Evolutionary conservation across 2,888 invertebrate genomes (phyloP).

Genomic region (Trimorus sp.): DNA sequence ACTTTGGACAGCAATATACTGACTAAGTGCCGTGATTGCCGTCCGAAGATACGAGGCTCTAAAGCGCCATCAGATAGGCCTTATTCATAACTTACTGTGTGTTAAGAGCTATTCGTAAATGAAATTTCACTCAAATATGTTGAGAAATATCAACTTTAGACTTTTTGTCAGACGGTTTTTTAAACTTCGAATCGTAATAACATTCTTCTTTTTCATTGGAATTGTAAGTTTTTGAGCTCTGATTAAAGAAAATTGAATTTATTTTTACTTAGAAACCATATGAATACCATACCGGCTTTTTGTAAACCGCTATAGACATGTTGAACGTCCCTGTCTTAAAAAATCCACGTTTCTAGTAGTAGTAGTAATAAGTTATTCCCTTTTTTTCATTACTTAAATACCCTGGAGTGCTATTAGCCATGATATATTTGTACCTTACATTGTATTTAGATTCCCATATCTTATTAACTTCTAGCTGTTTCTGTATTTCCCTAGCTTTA

Average conservation of each 20-base stretch:
- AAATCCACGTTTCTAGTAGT: constrained; percentile 18
- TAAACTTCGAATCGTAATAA: no score
- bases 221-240: not conserved
- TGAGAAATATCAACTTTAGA: no score
- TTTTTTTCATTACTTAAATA: not conserved
- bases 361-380: no score
- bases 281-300: constrained; percentile 10
- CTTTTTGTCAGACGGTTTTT: no score
- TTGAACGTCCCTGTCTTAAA: constrained; percentile 4
- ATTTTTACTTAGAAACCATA: constrained; percentile 3
- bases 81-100: no score
- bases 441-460: not conserved
- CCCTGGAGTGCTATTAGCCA: not conserved
- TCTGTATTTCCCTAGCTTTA: constrained; percentile 9
- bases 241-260: not conserved
- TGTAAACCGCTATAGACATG: not conserved
- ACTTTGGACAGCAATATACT: no score
- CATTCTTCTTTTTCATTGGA: not conserved
- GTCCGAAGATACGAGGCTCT: no score
- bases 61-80: no score
- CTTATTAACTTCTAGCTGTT: constrained; percentile 10
- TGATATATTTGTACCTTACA: constrained; percentile 8
- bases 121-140: no score
- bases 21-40: no score
- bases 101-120: no score